These are phyloP conservation scores for Eulemur albifrons DNA, from an alignment of 2,797 vertebrate genomes.

Conservation along the genomic window DNA sequence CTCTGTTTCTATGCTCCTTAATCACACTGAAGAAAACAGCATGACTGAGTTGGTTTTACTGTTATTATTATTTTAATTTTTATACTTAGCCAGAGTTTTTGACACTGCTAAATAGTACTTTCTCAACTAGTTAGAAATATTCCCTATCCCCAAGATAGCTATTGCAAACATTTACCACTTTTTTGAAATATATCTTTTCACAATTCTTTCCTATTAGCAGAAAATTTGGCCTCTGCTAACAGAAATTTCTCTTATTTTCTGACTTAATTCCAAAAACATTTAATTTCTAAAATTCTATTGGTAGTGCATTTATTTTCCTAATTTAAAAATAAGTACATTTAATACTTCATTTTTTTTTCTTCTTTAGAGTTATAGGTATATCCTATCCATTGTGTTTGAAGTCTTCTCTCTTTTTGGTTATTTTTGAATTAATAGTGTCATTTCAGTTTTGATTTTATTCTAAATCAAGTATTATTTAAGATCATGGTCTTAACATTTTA, in stretches of 20 bases:
- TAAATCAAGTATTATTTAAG: neutral
- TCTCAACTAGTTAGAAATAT: neutral
- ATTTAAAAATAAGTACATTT: neutral
- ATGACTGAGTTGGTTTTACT: neutral
- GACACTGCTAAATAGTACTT: neutral
- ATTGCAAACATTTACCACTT: neutral
- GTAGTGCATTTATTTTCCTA: neutral
- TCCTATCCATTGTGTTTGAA: neutral
- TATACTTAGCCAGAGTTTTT: neutral
- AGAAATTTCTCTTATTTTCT: neutral
- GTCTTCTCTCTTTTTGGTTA: neutral
- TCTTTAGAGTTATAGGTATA: neutral
- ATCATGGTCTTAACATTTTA: neutral
- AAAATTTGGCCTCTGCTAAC: neutral
- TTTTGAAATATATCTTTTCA: neutral
- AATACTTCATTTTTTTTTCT: neutral
- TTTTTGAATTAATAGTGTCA: neutral
- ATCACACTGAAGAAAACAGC: neutral
- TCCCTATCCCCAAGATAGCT: neutral
- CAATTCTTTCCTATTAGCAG: neutral
- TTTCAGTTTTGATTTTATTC: neutral
- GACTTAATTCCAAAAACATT: neutral
- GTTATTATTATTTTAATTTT: neutral
- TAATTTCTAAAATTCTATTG: neutral
- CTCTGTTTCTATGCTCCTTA: neutral